These are phyloP conservation scores for Ornithoptera priamus DNA, from an alignment of 2,888 invertebrate genomes.

Conservation along the genomic window DNA sequence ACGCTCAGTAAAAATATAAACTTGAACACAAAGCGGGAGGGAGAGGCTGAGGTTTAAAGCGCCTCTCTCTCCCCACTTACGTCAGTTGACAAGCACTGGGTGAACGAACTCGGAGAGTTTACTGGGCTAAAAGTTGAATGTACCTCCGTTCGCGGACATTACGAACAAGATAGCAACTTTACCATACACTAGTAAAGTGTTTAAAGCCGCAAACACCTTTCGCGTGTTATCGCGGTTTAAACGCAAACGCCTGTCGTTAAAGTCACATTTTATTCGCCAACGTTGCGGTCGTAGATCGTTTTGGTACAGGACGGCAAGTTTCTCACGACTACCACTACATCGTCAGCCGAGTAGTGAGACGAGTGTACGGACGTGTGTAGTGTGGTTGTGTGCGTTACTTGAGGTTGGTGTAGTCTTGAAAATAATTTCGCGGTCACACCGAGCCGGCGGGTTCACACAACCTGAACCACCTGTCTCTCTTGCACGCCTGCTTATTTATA, in stretches of 20 bases:
- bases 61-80: constrained; percentile 67
- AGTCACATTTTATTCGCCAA: constrained; percentile 47
- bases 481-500: constrained; percentile 79
- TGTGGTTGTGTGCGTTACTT: constrained; percentile 51
- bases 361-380: constrained; percentile 53
- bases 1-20: constrained; percentile 74
- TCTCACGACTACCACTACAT: constrained; percentile 78
- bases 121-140: constrained; percentile 81
- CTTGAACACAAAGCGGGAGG: constrained; percentile 62
- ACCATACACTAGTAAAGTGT: constrained; percentile 54
- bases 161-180: constrained; percentile 81
- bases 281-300: constrained; percentile 42
- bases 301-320: constrained; percentile 60
- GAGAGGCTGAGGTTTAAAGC: constrained; percentile 53
- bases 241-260: constrained; percentile 39
- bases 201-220: constrained; percentile 60
- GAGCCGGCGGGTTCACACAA: constrained; percentile 75
- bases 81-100: constrained; percentile 80
- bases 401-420: constrained; percentile 79
- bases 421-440: constrained; percentile 80
- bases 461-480: constrained; percentile 76
- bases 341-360: constrained; percentile 66
- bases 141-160: constrained; percentile 80
- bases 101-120: constrained; percentile 79
- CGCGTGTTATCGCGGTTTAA: constrained; percentile 37